phyloP scores from a whole-genome alignment of 2,888 invertebrate species.

The Aproaerema taeniolella region DNA sequence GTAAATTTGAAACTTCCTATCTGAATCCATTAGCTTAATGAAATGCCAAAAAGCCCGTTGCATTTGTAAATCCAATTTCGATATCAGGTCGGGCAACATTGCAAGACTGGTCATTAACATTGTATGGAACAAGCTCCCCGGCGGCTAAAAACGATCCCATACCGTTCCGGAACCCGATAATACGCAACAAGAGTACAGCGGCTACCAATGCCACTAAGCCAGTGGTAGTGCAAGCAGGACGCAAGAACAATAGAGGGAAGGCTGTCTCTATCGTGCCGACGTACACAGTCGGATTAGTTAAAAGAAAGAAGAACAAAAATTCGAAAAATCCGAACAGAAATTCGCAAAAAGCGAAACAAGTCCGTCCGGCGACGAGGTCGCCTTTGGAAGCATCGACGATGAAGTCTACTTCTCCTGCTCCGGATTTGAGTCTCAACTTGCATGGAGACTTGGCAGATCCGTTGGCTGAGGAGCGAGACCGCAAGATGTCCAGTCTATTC shows the following conservation, averaged over 20 bases:
- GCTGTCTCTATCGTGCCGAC: slow-evolving; percentile 55
- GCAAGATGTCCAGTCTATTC: slow-evolving; percentile 83
- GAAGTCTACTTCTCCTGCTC: slow-evolving; percentile 41
- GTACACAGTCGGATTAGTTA: slow-evolving; percentile 64
- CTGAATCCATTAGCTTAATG: too few relatives aligned
- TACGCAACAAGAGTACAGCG: slow-evolving; percentile 47
- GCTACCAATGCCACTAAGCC: slow-evolving; percentile 54
- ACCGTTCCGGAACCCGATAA: slow-evolving; percentile 68
- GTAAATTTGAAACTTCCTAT: too few relatives aligned
- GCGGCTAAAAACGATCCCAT: slow-evolving; percentile 80
- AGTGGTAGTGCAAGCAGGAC: slow-evolving; percentile 57
- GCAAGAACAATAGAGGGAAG: slow-evolving; percentile 62
- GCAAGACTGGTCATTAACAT: slow-evolving; percentile 94
- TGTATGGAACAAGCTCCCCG: slow-evolving; percentile 89
- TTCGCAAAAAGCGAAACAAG: slow-evolving; percentile 70
- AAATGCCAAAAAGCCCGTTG: not conserved
- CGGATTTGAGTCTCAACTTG: slow-evolving; percentile 63
- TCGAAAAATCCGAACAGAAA: slow-evolving; percentile 72
- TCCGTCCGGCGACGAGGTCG: slow-evolving; percentile 71
- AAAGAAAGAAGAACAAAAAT: slow-evolving; percentile 76
- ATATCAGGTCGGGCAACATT: slow-evolving; percentile 87
- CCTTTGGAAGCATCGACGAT: slow-evolving; percentile 72
- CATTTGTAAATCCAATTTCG: slow-evolving; percentile 25
- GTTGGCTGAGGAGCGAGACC: slow-evolving; percentile 58
- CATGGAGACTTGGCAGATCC: slow-evolving; percentile 59